Base-by-base conservation (phyloP, 2,888 invertebrate genomes). In the Morpho deidamia region DNA sequence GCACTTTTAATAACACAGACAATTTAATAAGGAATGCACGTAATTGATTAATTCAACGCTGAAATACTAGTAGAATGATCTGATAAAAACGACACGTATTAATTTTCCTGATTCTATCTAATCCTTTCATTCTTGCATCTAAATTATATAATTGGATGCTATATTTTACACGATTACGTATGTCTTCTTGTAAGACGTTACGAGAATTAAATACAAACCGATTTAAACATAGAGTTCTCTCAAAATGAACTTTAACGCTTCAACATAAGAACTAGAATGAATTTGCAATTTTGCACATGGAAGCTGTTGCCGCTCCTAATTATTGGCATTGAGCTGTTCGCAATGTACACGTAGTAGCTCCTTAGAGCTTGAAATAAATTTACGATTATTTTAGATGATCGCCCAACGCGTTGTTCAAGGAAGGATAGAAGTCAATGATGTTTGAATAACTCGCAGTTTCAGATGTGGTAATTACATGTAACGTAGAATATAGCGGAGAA, bases 301-400 rank as follows among this genome's bases (percentile, higher is more conserved):
- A 44, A 52, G 50, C 47, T 53, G 51, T 44, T 48, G 48, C 49
- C 55, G 51, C 53, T 56, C 58, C 59, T 62, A 71, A 67, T 66
- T 63, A 72, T 63, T 71, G 71, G 66, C 75, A 74, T 73, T 74
- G 74, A 64, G 64, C 44, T 45, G 46, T 55, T 54, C 56, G 60
- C 59, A 64, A 66, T 69, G 56, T 62, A 66, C 65, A 48, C 42
- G 53, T 44, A 53, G 53, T 42, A 43, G 51, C 65, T 59, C 66
- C 64, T 64, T 63, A 59, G 67, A 67, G 76, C 77, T 78, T 72
- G 72, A 79, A 80, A 79, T 79, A 80, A 78, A 77, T 81, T 81
- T 79, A 81, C 76, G 79, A 78, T 78, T 81, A 81, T 81, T 81
- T 80, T 78, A 79, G 78, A 76, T 70, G 68, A 66, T 61, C 69